Conservation (phyloP, 2,113 vertebrate genomes). For the Fulmarus glacialis region DNA sequence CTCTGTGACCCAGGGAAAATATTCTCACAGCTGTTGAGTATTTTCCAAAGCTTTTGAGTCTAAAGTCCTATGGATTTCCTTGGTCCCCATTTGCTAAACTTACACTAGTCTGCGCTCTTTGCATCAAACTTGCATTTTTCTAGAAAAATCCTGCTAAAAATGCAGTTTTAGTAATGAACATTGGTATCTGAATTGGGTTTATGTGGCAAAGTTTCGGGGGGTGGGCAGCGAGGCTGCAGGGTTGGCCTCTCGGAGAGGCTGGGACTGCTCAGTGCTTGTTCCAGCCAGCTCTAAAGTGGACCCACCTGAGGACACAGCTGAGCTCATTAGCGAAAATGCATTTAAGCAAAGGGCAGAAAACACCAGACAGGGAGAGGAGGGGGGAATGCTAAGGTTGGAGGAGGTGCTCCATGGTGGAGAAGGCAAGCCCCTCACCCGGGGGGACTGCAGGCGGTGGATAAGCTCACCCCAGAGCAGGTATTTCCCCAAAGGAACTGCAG, state of each 20-base stretch:
- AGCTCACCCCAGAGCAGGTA: neutral
- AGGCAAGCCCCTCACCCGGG: accelerated
- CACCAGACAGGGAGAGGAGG: accelerated
- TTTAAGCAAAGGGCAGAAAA: neutral
- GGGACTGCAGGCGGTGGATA: accelerated
- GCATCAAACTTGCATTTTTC: neutral
- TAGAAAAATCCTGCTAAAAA: neutral
- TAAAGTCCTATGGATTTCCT: neutral
- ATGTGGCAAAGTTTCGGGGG: neutral
- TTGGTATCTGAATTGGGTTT: neutral
- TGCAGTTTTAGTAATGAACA: neutral
- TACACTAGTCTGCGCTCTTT: neutral
- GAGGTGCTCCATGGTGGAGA: neutral
- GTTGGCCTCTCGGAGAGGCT: neutral
- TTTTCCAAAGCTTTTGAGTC: neutral
- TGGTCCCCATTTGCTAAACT: neutral
- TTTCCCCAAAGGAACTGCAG: neutral
- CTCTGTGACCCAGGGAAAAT: neutral
- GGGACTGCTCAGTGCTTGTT: neutral
- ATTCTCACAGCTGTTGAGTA: neutral
- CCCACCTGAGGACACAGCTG: neutral
- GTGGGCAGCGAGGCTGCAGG: neutral
- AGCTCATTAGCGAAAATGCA: accelerated
- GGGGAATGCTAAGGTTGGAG: accelerated
- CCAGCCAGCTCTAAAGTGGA: accelerated